phyloP scores from a whole-genome alignment of 2,888 invertebrate genomes.

The Sminthurinus aureus region DNA sequence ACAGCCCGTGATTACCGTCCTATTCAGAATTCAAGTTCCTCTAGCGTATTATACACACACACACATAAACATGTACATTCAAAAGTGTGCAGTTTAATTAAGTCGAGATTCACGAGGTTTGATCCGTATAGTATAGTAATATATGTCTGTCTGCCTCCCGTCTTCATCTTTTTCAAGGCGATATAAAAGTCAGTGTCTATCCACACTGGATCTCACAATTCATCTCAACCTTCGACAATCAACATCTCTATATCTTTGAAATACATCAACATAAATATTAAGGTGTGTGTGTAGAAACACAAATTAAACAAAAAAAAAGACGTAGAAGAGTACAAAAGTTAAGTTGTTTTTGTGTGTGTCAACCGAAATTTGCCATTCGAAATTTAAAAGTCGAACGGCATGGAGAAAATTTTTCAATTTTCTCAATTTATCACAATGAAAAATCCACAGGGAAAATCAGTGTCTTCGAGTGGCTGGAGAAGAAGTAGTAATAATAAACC shows the following conservation, averaged over 20 bases:
- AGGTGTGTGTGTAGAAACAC: not conserved
- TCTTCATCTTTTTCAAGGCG: no score
- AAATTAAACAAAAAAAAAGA: not conserved
- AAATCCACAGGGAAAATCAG: not conserved
- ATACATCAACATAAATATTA: not conserved
- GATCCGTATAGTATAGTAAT: not conserved
- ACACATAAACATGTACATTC: not conserved
- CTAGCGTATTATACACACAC: not conserved
- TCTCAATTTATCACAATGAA: not conserved
- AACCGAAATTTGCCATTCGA: no score
- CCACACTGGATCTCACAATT: not conserved
- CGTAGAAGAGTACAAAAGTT: no score
- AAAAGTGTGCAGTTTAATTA: conserved; percentile 9
- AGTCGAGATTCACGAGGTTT: conserved; percentile 12
- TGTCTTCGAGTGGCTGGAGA: not conserved
- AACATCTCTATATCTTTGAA: not conserved
- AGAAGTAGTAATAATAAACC: not conserved
- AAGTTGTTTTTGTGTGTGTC: not conserved
- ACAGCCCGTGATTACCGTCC: conserved; percentile 17
- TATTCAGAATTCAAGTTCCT: not conserved
- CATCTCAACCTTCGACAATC: not conserved
- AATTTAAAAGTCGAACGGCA: not conserved
- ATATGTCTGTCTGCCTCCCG: no score
- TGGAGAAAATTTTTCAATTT: not conserved
- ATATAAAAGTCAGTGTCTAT: not conserved